These are phyloP conservation scores for Cephus spinipes DNA, from an alignment of 2,888 invertebrate genomes.

Conservation along the genomic window DNA sequence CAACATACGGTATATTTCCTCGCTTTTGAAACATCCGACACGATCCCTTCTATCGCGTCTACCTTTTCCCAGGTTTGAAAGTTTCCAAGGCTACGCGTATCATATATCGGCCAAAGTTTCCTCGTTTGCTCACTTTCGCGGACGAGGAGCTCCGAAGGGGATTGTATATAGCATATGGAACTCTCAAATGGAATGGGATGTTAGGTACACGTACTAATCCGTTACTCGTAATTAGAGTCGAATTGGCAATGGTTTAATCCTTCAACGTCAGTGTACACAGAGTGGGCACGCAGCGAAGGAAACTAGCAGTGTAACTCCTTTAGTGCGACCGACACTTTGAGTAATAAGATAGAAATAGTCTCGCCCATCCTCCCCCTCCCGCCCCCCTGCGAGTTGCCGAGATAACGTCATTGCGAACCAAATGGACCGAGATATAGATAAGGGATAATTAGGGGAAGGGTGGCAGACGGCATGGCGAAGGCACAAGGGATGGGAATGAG, in stretches of 20 bases:
- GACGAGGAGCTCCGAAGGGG: conserved; percentile 6
- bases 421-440: conserved; percentile 66
- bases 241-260: conserved; percentile 65
- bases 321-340: conserved; percentile 59
- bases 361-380: conserved; percentile 45
- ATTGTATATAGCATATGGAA: not conserved
- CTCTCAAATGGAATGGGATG: not conserved
- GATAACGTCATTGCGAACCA: conserved; percentile 65
- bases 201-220: conserved; percentile 57
- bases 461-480: conserved; percentile 46
- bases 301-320: conserved; percentile 55
- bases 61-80: not conserved
- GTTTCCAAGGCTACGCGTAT: conserved; percentile 24
- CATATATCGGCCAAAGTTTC: conserved; percentile 54
- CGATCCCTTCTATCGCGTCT: not conserved
- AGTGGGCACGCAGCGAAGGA: conserved; percentile 34
- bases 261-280: conserved; percentile 54
- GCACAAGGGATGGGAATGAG: conserved; percentile 25
- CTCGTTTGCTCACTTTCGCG: conserved; percentile 47
- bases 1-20: not conserved
- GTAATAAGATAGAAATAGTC: conserved; percentile 62
- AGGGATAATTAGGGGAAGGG: conserved; percentile 64
- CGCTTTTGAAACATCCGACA: not conserved
- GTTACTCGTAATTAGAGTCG: conserved; percentile 65
- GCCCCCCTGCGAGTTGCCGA: conserved; percentile 45